These are phyloP conservation scores for Anser cygnoides DNA, from an alignment of 2,113 vertebrate species.

Conservation along the genomic window DNA sequence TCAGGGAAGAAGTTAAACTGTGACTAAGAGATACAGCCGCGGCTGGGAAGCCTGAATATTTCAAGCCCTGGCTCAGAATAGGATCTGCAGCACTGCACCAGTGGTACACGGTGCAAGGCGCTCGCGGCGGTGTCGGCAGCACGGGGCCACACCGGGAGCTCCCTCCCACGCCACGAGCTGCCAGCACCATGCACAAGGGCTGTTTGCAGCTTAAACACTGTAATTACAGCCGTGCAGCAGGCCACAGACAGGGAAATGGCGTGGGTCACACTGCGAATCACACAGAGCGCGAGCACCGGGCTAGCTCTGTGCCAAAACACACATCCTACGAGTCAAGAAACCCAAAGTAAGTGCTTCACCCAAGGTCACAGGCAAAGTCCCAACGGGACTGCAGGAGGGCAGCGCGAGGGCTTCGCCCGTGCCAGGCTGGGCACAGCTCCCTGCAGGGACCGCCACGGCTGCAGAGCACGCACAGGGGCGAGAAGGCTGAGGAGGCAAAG, in stretches of 20 bases:
- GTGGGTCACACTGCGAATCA: accelerated
- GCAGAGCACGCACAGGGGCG: neutral
- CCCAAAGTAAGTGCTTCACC: neutral
- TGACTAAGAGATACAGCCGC: accelerated
- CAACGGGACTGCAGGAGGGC: neutral
- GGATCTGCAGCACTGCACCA: accelerated
- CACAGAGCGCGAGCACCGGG: accelerated
- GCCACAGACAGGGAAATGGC: neutral
- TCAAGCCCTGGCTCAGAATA: accelerated
- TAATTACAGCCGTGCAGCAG: accelerated
- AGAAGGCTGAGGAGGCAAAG: neutral
- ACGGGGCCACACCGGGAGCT: neutral
- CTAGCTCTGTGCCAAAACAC: neutral
- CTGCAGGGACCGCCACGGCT: neutral
- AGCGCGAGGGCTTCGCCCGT: neutral
- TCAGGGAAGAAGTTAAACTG: neutral
- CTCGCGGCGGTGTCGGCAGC: neutral
- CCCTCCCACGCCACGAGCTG: neutral
- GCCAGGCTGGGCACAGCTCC: neutral
- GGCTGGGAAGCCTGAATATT: accelerated
- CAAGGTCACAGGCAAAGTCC: neutral
- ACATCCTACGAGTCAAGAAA: neutral
- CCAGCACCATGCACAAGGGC: neutral
- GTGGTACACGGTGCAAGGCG: accelerated
- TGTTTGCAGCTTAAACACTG: accelerated